Conservation (phyloP, 2,888 invertebrate species). For the Nephrotoma guestfalica region DNA sequence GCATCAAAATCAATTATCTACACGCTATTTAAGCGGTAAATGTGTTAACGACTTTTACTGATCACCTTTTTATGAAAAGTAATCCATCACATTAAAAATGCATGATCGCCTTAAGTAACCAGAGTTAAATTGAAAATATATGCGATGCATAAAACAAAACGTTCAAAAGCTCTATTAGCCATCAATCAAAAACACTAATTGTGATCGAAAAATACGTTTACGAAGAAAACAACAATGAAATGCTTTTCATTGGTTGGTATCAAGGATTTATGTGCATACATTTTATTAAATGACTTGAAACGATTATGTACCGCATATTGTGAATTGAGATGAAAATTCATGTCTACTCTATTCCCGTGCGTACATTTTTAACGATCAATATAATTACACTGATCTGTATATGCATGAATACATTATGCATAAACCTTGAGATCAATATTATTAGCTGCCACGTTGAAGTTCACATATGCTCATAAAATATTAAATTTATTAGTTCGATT, state of each 20-base stretch:
- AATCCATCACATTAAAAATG: neutral
- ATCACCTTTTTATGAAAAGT: neutral
- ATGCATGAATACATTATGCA: neutral
- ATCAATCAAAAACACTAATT: neutral
- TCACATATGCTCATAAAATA: neutral
- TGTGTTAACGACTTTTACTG: neutral
- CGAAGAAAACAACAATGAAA: neutral
- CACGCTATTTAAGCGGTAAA: neutral
- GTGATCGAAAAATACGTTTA: neutral
- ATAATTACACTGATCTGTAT: neutral
- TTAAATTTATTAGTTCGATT: neutral
- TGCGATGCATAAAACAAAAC: neutral
- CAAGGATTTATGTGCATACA: neutral
- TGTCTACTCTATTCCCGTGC: neutral
- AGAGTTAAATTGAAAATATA: neutral
- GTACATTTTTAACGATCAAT: neutral
- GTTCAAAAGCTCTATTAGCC: neutral
- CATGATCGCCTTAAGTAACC: neutral
- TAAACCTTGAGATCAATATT: neutral
- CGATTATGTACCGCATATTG: neutral
- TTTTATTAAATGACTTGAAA: neutral
- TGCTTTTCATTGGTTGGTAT: neutral
- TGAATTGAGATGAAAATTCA: neutral
- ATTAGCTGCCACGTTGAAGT: neutral
- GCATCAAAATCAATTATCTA: neutral